These are phyloP conservation scores for Lepus oiostolus DNA, from an alignment of 2,797 vertebrate genomes.

Conservation along the genomic window DNA sequence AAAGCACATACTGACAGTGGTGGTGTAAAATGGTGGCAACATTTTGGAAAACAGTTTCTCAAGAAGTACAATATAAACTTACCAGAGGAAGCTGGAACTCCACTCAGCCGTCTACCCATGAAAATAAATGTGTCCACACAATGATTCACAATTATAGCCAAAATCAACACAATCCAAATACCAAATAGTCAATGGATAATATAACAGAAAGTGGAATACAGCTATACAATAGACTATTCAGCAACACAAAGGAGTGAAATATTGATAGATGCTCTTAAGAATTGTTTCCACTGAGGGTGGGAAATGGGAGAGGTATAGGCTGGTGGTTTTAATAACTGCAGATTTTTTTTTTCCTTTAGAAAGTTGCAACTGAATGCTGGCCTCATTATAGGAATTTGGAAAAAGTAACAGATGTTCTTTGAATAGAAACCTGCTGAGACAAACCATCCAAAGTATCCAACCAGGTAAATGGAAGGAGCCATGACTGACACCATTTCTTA, in stretches of 20 bases:
- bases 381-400: slow-evolving; percentile 52
- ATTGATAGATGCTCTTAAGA: slow-evolving; percentile 12
- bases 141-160: slow-evolving; percentile 24
- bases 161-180: slow-evolving; percentile 41
- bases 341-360: neutral
- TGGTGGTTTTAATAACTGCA: slow-evolving; percentile 49
- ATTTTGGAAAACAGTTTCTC: slow-evolving; percentile 27
- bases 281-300: neutral
- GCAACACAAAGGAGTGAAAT: slow-evolving; percentile 54
- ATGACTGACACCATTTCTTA: slow-evolving; percentile 59
- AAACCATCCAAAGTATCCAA: slow-evolving; percentile 63
- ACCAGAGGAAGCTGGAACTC: neutral
- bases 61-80: slow-evolving; percentile 37
- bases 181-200: slow-evolving; percentile 6
- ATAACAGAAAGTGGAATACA: slow-evolving; percentile 21
- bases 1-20: neutral
- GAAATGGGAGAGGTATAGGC: neutral
- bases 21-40: neutral
- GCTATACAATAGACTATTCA: neutral
- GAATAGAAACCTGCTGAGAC: slow-evolving; percentile 66
- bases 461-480: slow-evolving; percentile 49
- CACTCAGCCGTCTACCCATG: slow-evolving; percentile 30
- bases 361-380: slow-evolving; percentile 18
- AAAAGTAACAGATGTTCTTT: slow-evolving; percentile 74
- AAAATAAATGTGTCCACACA: slow-evolving; percentile 9